Evolutionary conservation across 2,113 vertebrate genomes (phyloP), one percentile per base, ranked within the genome.

Genomic region (Cygnus atratus): DNA sequence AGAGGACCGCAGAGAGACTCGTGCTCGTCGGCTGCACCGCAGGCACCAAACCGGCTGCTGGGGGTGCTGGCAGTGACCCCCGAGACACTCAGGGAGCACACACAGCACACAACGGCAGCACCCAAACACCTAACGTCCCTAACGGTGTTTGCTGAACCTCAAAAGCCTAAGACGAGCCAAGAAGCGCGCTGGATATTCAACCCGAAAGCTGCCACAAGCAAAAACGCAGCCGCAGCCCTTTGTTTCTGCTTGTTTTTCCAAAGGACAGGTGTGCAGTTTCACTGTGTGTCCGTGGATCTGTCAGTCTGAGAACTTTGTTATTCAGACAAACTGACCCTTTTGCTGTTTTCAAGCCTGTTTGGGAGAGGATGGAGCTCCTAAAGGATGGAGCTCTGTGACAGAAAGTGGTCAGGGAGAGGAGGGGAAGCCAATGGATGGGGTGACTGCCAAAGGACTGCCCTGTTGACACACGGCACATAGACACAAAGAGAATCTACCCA

Each of bases 21-120:
- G 26, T 1, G 0, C 54, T 72, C 12, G 0, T 18, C 3, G 33
- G n/a, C 37, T 21, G 63, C 65, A 21, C 21, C 3, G 0, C 11
- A 28, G 58, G 52, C 61, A 70, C 26, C 41, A 21, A n/a, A 21
- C 22, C 18, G 9, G 25, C n/a, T 71, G 43, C 44, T 44, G 22
- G 66, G 9, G 18, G 4, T 44, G 33, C 28, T 46, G 37, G 43
- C 25, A 26, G 44, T 10, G 33, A 65, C 65, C 4, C 50, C 22
- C 78, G 26, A 52, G 16, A 37, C 43, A 22, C 33, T 59, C 1
- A 0, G 1, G 17, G 28, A 8, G 1, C 46, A 24, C 48, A 39
- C 24, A 25, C 58, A 48, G n/a, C 19, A 35, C 46, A 46, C 46
- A 48, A 3, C 10, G 0, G 59, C n/a, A 5, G 20, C 37, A 54